A percentile compares a stretch with the other conserved stretches of the same genome.
Evolutionary conservation across 2,888 invertebrate genomes (phyloP).

Genomic region (Acrobasis repandana): DNA sequence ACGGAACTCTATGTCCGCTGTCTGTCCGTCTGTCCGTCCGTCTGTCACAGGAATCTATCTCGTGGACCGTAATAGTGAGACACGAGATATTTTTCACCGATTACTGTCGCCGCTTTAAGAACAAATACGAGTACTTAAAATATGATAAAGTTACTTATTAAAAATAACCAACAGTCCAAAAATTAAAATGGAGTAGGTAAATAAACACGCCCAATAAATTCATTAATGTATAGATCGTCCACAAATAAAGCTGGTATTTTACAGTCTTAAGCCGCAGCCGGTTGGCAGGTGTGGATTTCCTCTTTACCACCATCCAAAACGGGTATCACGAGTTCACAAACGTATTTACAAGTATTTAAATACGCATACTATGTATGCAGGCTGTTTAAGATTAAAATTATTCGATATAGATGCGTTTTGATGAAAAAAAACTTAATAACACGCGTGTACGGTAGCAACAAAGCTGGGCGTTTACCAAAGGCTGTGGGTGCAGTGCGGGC

Average conservation of each 20-base stretch:
- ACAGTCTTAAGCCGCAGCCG: slow-evolving; percentile 10
- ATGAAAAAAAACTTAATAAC: slow-evolving; percentile 30
- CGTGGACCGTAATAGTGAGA: too few species aligned
- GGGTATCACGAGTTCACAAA: slow-evolving; percentile 6
- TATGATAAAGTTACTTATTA: too few species aligned
- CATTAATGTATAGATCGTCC: slow-evolving; percentile 23
- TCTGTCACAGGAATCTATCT: too few species aligned
- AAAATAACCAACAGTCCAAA: too few species aligned
- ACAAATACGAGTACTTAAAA: too few species aligned
- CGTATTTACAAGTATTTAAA: slow-evolving; percentile 19
- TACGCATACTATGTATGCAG: slow-evolving; percentile 25
- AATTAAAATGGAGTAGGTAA: too few species aligned
- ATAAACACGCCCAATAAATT: neutral
- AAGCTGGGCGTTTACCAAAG: slow-evolving; percentile 16
- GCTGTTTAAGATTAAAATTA: slow-evolving; percentile 32
- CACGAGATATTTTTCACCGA: too few species aligned
- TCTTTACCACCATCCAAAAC: slow-evolving; percentile 1
- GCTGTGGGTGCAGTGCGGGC: slow-evolving; percentile 3
- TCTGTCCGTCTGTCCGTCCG: too few species aligned
- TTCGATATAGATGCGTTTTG: slow-evolving; percentile 26
- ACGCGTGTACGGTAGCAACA: slow-evolving; percentile 24
- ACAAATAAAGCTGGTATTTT: slow-evolving; percentile 25
- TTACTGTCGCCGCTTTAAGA: too few species aligned
- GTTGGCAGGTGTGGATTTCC: slow-evolving; percentile 15
- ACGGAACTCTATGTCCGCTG: too few species aligned